These are phyloP conservation scores for Miichthys miiuy DNA, from an alignment of 2,797 vertebrate genomes.

Conservation along the genomic window DNA sequence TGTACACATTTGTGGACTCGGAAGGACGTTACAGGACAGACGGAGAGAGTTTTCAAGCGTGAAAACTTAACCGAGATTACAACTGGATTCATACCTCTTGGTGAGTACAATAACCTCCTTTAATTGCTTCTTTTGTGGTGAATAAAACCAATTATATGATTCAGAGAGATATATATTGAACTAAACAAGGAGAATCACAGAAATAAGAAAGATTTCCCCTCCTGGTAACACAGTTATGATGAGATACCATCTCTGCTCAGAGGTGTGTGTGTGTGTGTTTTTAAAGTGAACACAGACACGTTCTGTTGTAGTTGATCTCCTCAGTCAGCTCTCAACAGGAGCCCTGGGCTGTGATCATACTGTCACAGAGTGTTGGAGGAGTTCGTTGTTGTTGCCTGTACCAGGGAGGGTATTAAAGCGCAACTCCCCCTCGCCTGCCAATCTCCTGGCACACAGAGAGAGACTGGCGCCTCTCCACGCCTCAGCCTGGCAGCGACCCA, in stretches of 20 bases:
- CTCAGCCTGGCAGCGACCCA: constrained; percentile 81
- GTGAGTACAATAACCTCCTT: constrained; percentile 68
- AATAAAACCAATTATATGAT: constrained; percentile 10
- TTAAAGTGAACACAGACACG: constrained; percentile 42
- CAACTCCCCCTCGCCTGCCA: constrained; percentile 71
- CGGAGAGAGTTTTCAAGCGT: constrained; percentile 8
- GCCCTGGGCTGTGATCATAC: constrained; percentile 69
- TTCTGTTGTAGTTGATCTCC: constrained; percentile 63
- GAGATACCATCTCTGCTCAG: constrained; percentile 41
- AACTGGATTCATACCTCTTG: constrained; percentile 15
- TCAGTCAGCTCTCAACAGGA: constrained; percentile 59
- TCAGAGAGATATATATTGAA: not conserved
- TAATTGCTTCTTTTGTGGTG: constrained; percentile 6
- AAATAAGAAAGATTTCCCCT: constrained; percentile 4
- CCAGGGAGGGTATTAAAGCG: constrained; percentile 72
- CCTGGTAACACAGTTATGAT: constrained; percentile 30
- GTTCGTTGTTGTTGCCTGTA: constrained; percentile 70
- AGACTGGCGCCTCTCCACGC: constrained; percentile 71
- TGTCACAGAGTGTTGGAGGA: constrained; percentile 67
- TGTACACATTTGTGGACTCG: constrained; percentile 24
- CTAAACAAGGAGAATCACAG: constrained; percentile 7
- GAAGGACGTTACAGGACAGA: constrained; percentile 47
- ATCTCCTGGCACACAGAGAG: constrained; percentile 76
- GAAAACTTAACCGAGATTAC: constrained; percentile 10
- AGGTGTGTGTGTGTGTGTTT: constrained; percentile 42